phyloP scores from a whole-genome alignment of 2,888 invertebrate species.

The Rhagophthalmus giganteus region DNA sequence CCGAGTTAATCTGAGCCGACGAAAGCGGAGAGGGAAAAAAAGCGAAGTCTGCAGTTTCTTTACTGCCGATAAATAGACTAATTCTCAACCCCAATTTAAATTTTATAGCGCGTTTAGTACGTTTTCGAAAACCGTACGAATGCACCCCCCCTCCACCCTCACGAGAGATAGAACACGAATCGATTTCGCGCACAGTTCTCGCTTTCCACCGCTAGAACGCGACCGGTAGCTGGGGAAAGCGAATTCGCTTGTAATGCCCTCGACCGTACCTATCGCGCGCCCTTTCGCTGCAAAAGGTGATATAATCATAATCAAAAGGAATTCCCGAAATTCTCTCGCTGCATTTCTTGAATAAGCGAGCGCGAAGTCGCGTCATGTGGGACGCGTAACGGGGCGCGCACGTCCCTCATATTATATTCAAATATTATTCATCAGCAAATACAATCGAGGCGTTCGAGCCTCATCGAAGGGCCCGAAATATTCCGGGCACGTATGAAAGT shows the following conservation, averaged over 20 bases:
- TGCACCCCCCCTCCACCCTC: too few species aligned
- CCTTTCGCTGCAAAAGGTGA: background rate
- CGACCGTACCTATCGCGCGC: too few species aligned
- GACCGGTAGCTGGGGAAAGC: background rate
- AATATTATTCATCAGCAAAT: conserved; percentile 46
- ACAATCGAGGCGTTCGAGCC: conserved; percentile 39
- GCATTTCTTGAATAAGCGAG: conserved; percentile 19
- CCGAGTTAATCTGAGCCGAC: too few species aligned
- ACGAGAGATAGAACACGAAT: too few species aligned
- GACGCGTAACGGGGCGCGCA: conserved; percentile 24
- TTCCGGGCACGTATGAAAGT: conserved; percentile 49
- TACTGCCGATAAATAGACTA: too few species aligned
- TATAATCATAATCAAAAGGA: conserved; percentile 5
- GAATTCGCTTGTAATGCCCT: background rate
- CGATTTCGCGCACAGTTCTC: background rate
- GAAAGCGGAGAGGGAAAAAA: too few species aligned
- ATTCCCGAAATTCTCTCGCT: conserved; percentile 9
- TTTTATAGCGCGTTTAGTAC: too few species aligned
- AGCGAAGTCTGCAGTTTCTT: too few species aligned
- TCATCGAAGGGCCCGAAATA: conserved; percentile 32
- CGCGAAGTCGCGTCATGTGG: conserved; percentile 16
- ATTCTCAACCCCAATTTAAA: too few species aligned
- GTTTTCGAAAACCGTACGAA: too few species aligned
- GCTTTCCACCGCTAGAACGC: background rate
- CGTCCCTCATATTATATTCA: conserved; percentile 39